A percentile compares a stretch with the other conserved stretches of the same genome.
phyloP scores from a whole-genome alignment of 2,113 vertebrate genomes.

The Microcebus lehilahytsara region DNA sequence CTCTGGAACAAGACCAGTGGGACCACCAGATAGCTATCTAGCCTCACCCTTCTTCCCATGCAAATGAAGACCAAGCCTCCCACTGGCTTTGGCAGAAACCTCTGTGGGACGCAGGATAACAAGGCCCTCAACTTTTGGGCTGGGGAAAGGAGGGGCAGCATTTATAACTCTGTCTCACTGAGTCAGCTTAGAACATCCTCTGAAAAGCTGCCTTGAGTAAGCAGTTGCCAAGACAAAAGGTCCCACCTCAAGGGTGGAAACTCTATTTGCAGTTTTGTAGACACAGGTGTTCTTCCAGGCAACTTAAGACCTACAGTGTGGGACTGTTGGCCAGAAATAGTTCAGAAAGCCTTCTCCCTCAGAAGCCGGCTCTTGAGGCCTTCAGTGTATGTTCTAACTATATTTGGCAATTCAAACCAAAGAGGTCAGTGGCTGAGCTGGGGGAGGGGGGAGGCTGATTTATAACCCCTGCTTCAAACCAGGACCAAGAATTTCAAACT shows the following conservation, averaged over 20 bases:
- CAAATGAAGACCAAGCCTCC: constrained; percentile 59
- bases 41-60: constrained; percentile 66
- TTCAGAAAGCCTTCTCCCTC: constrained; percentile 38
- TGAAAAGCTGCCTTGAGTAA: constrained; percentile 45
- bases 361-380: constrained; percentile 47
- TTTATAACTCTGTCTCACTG: not conserved
- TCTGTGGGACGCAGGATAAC: not conserved
- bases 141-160: not conserved
- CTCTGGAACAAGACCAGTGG: constrained; percentile 66
- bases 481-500: constrained; percentile 58
- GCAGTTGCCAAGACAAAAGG: constrained; percentile 63
- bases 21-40: constrained; percentile 69
- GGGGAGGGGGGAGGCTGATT: constrained; percentile 32
- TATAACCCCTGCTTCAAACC: constrained; percentile 61
- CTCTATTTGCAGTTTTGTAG: constrained; percentile 66
- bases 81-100: constrained; percentile 20
- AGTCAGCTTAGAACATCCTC: not conserved
- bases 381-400: constrained; percentile 69
- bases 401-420: constrained; percentile 73
- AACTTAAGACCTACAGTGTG: constrained; percentile 40
- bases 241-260: constrained; percentile 45
- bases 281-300: constrained; percentile 63
- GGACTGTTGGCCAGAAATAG: constrained; percentile 50
- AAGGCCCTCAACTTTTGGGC: not conserved
- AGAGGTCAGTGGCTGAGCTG: constrained; percentile 68